These are phyloP conservation scores for Apotomis turbidana DNA, from an alignment of 2,888 invertebrate species.

Conservation along the genomic window DNA sequence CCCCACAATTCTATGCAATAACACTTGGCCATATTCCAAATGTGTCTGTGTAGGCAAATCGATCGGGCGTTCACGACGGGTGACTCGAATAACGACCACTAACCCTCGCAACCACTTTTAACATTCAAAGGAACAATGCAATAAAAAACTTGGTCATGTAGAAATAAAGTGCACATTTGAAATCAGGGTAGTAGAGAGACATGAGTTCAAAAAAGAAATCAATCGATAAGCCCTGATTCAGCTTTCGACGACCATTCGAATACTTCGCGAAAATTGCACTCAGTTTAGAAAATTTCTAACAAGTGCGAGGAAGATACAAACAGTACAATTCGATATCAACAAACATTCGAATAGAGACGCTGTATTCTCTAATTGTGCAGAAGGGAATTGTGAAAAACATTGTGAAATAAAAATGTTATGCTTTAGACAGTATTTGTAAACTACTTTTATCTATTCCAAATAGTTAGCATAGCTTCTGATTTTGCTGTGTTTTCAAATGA, in stretches of 20 bases:
- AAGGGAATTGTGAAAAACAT: conserved; percentile 7
- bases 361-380: conserved; percentile 48
- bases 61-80: conserved; percentile 56
- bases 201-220: neutral
- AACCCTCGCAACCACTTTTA: conserved; percentile 7
- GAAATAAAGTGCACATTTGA: neutral
- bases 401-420: conserved; percentile 5
- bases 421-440: conserved; percentile 15
- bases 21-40: conserved; percentile 74
- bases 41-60: conserved; percentile 72
- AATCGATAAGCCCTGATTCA: conserved; percentile 26
- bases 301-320: conserved; percentile 26
- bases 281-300: conserved; percentile 6
- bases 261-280: conserved; percentile 1
- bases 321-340: conserved; percentile 11
- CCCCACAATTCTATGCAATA: conserved; percentile 67
- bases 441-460: conserved; percentile 15
- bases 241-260: conserved; percentile 25
- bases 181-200: neutral
- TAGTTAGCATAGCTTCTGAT: conserved; percentile 8
- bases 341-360: conserved; percentile 37
- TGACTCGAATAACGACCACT: conserved; percentile 20
- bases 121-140: neutral
- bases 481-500: neutral
- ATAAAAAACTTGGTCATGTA: neutral